These are phyloP conservation scores for Egretta garzetta DNA, from an alignment of 2,113 vertebrate genomes.

Conservation along the genomic window DNA sequence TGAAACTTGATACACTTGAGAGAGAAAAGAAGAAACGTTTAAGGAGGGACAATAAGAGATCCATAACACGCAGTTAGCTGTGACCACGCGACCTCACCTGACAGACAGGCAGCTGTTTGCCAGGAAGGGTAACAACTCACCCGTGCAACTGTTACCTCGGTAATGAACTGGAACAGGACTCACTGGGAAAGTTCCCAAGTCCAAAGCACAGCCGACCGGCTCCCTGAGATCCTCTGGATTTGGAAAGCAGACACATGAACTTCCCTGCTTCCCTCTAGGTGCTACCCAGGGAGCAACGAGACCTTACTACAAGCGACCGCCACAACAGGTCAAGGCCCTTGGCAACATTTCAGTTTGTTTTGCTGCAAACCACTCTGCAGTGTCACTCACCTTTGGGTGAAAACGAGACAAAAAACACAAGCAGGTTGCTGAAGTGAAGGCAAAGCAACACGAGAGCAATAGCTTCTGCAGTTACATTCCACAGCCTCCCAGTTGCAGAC, in stretches of 20 bases:
- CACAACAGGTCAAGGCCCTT: neutral
- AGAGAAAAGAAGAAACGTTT: neutral
- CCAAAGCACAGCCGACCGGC: neutral
- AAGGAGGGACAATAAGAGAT: neutral
- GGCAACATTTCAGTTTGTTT: neutral
- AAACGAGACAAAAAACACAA: neutral
- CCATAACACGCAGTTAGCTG: accelerated
- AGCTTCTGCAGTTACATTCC: neutral
- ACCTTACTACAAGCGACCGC: accelerated
- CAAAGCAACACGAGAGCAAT: neutral
- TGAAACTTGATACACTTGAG: neutral
- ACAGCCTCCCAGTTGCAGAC: neutral
- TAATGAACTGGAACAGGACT: neutral
- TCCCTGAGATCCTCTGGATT: neutral
- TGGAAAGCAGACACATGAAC: neutral
- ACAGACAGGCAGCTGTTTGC: neutral
- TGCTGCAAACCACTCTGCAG: neutral
- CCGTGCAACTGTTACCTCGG: neutral
- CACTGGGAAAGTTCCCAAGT: neutral
- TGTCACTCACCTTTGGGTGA: neutral
- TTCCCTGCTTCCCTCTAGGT: neutral
- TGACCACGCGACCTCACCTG: neutral
- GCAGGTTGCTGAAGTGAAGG: neutral
- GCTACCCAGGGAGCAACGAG: neutral
- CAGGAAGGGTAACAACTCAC: neutral